Evolutionary conservation across 1,140 invertebrate species (phyloP), one percentile per base, ranked within the genome.

Genomic region (Drosophila ercepeae): DNA sequence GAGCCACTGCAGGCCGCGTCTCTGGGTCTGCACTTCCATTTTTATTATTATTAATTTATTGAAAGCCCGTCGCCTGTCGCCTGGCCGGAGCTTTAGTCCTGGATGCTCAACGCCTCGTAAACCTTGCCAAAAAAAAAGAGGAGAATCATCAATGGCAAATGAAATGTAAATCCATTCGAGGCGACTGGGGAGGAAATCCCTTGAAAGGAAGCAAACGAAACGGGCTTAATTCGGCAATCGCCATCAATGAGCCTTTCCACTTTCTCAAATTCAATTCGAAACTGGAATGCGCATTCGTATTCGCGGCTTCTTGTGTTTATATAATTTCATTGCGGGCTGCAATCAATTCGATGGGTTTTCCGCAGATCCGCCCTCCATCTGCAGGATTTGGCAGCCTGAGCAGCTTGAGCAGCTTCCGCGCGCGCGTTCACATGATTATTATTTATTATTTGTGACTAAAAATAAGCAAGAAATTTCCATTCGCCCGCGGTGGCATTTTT

Each of bases 11-110:
- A 41, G 52, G 75, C 39, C n/a, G n/a, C n/a, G 61, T 21, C 25
- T 39, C 25, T 13, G 25, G 14, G 25, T 34, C 48, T 73, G 13
- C 59, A 32, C 13, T 16, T 58, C 67, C 11, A 23, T 14, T 45
- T 60, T 48, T 73, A 32, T 57, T 76, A 77, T 88, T 86, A 86
- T 86, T 86, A 86, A 86, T 86, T 86, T 86, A 86, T 86, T 86
- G 81, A 86, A 86, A 86, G 69, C 72, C 53, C 68, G 58, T 57
- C 29, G 68, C 61, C 39, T 63, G 51, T 55, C 39, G 39, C 73
- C 59, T 55, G 48, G 52, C 60, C 32, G 48, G 58, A 52, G 54
- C 60, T 63, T 46, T 67, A 49, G 19, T 23, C 42, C 42, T 29
- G 52, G 57, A 67, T 55, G 63, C 52, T 76, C 71, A 59, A 76